These are phyloP conservation scores for Ibidorhyncha struthersii DNA, from an alignment of 2,113 vertebrate genomes.

Conservation along the genomic window DNA sequence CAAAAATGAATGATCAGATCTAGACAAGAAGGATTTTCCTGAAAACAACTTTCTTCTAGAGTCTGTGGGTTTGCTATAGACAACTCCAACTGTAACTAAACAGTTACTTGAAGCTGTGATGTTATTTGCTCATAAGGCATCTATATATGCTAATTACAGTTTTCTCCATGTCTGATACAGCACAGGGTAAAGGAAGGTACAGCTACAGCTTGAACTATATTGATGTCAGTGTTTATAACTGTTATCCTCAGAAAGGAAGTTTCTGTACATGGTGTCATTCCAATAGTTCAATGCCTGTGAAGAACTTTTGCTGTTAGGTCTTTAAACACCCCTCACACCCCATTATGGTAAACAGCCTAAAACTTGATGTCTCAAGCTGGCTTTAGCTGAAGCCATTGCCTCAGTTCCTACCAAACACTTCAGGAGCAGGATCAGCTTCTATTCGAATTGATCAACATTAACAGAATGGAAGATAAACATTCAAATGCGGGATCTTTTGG, in stretches of 20 bases:
- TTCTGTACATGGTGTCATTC: neutral
- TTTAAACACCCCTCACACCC: neutral
- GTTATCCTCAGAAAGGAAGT: neutral
- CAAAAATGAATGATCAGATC: neutral
- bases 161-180: neutral
- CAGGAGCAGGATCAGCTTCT: neutral
- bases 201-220: neutral
- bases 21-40: neutral
- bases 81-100: neutral
- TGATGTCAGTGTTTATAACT: neutral
- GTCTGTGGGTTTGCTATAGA: neutral
- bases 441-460: neutral
- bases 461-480: neutral
- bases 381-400: neutral
- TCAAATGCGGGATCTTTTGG: neutral
- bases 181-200: neutral
- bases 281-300: neutral
- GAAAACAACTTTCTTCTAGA: neutral
- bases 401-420: neutral
- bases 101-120: neutral
- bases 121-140: neutral
- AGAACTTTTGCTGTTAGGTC: neutral
- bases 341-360: accelerated
- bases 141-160: neutral
- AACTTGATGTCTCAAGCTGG: neutral